Percentiles rank a stretch among this genome's conserved stretches.
Evolutionary conservation across 1,140 invertebrate genomes (phyloP).

Genomic region (Augochlora pura): DNA sequence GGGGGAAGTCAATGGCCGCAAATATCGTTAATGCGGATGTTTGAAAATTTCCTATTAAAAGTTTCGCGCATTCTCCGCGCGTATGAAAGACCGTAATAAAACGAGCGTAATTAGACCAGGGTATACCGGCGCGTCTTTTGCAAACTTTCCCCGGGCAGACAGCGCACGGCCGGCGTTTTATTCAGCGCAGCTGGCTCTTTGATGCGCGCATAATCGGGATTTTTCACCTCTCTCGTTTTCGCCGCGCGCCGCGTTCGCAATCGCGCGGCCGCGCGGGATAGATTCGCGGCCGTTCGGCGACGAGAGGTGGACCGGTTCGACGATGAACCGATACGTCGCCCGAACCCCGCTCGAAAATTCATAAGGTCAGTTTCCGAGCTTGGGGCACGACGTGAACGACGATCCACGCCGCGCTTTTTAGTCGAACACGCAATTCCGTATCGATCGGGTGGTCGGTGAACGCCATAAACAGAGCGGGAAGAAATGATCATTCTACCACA

Average conservation of each 20-base stretch:
- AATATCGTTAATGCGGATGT: too few relatives aligned
- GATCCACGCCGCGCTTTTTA: conserved; percentile 10
- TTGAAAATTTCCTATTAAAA: too few relatives aligned
- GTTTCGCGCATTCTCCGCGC: too few relatives aligned
- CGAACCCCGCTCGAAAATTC: neutral
- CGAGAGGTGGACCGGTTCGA: too few relatives aligned
- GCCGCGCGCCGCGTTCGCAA: neutral
- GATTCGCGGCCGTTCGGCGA: neutral
- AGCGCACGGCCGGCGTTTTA: neutral
- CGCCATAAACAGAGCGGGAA: conserved; percentile 46
- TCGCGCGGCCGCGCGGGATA: neutral
- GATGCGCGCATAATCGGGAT: conserved; percentile 4
- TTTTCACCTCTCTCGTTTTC: neutral
- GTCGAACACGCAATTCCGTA: conserved; percentile 22
- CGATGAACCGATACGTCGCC: neutral
- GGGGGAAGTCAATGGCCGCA: too few relatives aligned
- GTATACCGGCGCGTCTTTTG: neutral
- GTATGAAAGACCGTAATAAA: neutral
- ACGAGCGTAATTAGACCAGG: conserved; percentile 7
- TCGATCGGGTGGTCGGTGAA: conserved; percentile 31
- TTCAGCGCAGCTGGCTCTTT: conserved; percentile 2
- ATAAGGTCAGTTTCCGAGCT: neutral
- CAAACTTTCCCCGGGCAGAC: conserved; percentile 5
- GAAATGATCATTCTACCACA: conserved; percentile 46
- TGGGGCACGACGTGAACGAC: neutral